phyloP scores from a whole-genome alignment of 1,140 invertebrate species.

The Melitaea cinxia region DNA sequence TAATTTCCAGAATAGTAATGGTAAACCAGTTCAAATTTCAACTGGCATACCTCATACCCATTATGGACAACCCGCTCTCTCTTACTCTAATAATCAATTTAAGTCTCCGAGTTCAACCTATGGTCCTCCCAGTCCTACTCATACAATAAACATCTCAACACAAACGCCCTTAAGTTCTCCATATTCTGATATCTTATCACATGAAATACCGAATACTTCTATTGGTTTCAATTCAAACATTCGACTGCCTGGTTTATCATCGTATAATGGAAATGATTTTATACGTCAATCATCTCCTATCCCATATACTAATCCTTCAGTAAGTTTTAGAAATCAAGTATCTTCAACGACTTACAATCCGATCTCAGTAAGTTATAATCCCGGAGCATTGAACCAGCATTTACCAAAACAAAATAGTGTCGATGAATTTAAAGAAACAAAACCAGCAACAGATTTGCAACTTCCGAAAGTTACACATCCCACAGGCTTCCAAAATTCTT shows the following conservation, averaged over 20 bases:
- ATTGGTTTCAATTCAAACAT: slow-evolving; percentile 40
- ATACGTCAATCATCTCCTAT: slow-evolving; percentile 39
- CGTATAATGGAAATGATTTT: slow-evolving; percentile 42
- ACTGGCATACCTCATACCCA: slow-evolving; percentile 49
- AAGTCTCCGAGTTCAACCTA: slow-evolving; percentile 58
- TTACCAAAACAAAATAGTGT: slow-evolving; percentile 47
- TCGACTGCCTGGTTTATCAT: slow-evolving; percentile 37
- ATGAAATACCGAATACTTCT: slow-evolving; percentile 19
- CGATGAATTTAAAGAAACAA: slow-evolving; percentile 44
- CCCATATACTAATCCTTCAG: slow-evolving; percentile 44
- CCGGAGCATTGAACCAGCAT: slow-evolving; percentile 49
- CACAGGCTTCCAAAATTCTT: slow-evolving; percentile 69
- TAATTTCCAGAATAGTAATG: slow-evolving; percentile 44
- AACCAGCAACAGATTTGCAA: slow-evolving; percentile 52
- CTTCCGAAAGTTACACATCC: slow-evolving; percentile 63
- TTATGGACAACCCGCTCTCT: slow-evolving; percentile 60
- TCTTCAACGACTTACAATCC: slow-evolving; percentile 33
- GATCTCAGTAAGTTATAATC: slow-evolving; percentile 32
- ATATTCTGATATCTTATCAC: slow-evolving; percentile 44
- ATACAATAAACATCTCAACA: slow-evolving; percentile 44
- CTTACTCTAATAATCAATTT: slow-evolving; percentile 43
- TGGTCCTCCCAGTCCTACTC: slow-evolving; percentile 68
- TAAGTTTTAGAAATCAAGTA: slow-evolving; percentile 40
- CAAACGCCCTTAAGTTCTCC: slow-evolving; percentile 46
- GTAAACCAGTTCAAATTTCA: slow-evolving; percentile 44